A percentile compares a stretch with the other conserved stretches of the same genome.
Evolutionary conservation across 2,888 invertebrate species (phyloP).

Genomic region (Callosobruchus maculatus): DNA sequence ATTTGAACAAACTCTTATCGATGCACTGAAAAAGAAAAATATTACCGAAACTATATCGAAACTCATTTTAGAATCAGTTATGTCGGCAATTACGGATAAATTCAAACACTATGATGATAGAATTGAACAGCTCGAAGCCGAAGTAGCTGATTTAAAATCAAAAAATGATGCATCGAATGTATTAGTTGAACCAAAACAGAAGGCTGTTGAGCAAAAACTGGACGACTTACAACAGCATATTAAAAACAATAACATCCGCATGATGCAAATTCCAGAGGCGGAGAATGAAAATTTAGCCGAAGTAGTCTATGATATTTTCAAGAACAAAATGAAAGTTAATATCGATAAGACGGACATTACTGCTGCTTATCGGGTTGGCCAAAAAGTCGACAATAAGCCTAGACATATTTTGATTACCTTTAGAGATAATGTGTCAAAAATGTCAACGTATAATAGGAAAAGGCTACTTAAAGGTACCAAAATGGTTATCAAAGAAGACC

Average conservation of each 20-base stretch:
- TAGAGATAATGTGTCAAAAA: constrained; percentile 3
- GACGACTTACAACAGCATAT: constrained; percentile 2
- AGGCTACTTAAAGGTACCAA: neutral
- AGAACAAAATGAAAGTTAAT: constrained; percentile 8
- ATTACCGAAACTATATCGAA: neutral
- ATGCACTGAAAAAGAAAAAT: constrained; percentile 6
- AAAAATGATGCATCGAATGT: neutral
- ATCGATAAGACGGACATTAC: no score
- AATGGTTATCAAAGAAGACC: constrained; percentile 1
- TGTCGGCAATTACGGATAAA: neutral
- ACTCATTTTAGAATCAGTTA: neutral
- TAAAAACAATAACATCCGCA: constrained; percentile 4
- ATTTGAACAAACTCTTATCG: constrained; percentile 1
- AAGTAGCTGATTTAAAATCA: constrained; percentile 2
- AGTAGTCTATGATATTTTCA: constrained; percentile 1
- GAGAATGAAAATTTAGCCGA: constrained; percentile 2
- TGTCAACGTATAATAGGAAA: constrained; percentile 1
- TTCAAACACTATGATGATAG: constrained; percentile 5
- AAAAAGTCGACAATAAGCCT: neutral
- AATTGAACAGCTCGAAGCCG: constrained; percentile 4
- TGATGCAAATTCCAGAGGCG: constrained; percentile 5
- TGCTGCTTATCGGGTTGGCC: no score
- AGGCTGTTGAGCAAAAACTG: constrained; percentile 2
- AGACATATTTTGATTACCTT: constrained; percentile 1
- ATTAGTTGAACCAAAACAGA: neutral